Conservation (phyloP, 2,888 invertebrate genomes). For the Amphipoea lucens region DNA sequence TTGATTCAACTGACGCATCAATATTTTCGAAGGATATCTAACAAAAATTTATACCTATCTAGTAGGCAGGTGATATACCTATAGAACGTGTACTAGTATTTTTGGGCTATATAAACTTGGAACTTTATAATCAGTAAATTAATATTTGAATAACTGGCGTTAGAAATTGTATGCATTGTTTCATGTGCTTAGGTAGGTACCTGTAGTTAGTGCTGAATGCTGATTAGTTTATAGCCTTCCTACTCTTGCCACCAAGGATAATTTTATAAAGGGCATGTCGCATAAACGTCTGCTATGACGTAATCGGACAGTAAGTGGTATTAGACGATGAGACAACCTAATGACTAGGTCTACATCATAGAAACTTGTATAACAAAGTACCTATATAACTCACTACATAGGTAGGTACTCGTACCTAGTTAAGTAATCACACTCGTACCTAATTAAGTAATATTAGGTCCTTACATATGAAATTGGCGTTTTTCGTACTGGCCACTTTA, state of each 20-base stretch:
- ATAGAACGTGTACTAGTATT: not conserved
- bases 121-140: constrained; percentile 1
- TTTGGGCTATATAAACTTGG: not conserved
- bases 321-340: constrained; percentile 36
- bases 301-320: constrained; percentile 26
- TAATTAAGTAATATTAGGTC: no score
- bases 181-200: not conserved
- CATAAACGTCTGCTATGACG: constrained; percentile 40
- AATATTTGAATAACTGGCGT: not conserved
- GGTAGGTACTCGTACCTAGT: not conserved
- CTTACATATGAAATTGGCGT: no score
- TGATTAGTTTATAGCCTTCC: constrained; percentile 35
- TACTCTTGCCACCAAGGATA: constrained; percentile 33
- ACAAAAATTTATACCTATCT: no score
- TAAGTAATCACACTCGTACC: no score
- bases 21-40: not conserved
- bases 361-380: not conserved
- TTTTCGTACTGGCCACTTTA: no score
- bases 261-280: constrained; percentile 45
- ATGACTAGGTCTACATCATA: constrained; percentile 16
- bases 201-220: not conserved
- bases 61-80: not conserved
- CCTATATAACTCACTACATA: not conserved
- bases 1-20: not conserved
- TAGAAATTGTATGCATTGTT: constrained; percentile 15